phyloP scores from a whole-genome alignment of 2,113 vertebrate species.

The Mus spicilegus region DNA sequence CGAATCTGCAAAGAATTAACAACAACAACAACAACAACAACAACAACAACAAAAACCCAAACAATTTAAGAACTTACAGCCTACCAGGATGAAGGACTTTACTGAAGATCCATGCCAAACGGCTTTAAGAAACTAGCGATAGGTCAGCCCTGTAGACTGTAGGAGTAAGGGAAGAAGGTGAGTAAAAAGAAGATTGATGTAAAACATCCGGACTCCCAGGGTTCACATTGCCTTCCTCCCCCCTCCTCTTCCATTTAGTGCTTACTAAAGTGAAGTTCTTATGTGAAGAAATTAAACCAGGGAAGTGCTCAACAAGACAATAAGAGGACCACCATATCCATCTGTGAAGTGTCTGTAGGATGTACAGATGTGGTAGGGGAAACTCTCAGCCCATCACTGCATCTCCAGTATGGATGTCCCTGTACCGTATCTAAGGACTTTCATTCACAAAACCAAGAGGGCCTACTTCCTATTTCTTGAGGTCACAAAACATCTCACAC shows the following conservation, averaged over 20 bases:
- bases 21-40: not conserved
- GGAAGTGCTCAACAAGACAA: not conserved
- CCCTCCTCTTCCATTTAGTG: not conserved
- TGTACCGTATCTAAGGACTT: rapidly evolving
- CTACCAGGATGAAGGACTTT: not conserved
- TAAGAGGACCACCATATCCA: too few relatives aligned
- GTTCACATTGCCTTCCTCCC: not conserved
- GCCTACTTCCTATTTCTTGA: not conserved
- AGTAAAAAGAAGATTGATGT: not conserved
- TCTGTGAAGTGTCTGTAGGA: not conserved
- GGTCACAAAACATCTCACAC: not conserved
- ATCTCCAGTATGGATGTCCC: too few relatives aligned
- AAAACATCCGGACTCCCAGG: not conserved
- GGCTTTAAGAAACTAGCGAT: not conserved
- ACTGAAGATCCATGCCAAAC: not conserved
- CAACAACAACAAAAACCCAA: too few relatives aligned
- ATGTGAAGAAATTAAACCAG: not conserved
- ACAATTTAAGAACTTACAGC: not conserved
- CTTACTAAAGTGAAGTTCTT: not conserved
- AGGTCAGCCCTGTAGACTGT: too few relatives aligned
- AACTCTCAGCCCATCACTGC: rapidly evolving
- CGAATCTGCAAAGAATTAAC: not conserved
- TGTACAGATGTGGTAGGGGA: not conserved
- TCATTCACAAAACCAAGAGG: too few relatives aligned
- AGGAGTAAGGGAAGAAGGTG: rapidly evolving